phyloP scores from a whole-genome alignment of 2,888 invertebrate genomes.

The Diloba caeruleocephala region DNA sequence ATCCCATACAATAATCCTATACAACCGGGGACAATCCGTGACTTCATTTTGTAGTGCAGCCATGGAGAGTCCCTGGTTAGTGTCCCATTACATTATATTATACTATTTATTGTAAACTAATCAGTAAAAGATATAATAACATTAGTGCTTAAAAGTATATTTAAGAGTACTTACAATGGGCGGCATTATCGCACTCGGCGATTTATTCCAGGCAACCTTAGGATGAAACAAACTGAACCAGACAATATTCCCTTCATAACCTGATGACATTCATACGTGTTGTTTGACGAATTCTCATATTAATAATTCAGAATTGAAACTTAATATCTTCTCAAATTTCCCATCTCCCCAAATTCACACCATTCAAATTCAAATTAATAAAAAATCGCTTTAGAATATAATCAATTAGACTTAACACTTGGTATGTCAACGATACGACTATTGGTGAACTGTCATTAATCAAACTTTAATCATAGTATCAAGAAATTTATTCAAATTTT shows the following conservation, averaged over 20 bases:
- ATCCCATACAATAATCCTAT: too few relatives aligned
- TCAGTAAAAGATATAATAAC: too few relatives aligned
- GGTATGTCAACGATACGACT: slow-evolving; percentile 65
- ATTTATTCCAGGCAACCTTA: too few relatives aligned
- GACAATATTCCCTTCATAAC: slow-evolving; percentile 6
- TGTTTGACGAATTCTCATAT: slow-evolving; percentile 3
- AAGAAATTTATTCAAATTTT: slow-evolving; percentile 64
- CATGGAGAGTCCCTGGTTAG: too few relatives aligned
- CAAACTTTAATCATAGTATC: slow-evolving; percentile 46
- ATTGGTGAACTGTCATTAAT: slow-evolving; percentile 44
- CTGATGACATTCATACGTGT: not conserved
- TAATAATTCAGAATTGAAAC: slow-evolving; percentile 38
- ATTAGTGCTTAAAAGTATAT: too few relatives aligned
- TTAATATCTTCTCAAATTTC: slow-evolving; percentile 36
- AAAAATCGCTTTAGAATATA: slow-evolving; percentile 62
- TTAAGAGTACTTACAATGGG: too few relatives aligned
- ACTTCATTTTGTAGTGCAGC: too few relatives aligned
- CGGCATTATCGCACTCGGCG: too few relatives aligned
- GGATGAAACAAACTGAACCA: too few relatives aligned
- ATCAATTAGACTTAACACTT: slow-evolving; percentile 77
- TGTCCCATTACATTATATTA: too few relatives aligned
- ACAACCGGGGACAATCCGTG: too few relatives aligned
- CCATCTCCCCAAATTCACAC: slow-evolving; percentile 18
- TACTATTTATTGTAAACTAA: too few relatives aligned
- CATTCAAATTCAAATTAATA: slow-evolving; percentile 51